These are phyloP conservation scores for Tolmerus cingulatus DNA, from an alignment of 2,888 invertebrate species.

Conservation along the genomic window DNA sequence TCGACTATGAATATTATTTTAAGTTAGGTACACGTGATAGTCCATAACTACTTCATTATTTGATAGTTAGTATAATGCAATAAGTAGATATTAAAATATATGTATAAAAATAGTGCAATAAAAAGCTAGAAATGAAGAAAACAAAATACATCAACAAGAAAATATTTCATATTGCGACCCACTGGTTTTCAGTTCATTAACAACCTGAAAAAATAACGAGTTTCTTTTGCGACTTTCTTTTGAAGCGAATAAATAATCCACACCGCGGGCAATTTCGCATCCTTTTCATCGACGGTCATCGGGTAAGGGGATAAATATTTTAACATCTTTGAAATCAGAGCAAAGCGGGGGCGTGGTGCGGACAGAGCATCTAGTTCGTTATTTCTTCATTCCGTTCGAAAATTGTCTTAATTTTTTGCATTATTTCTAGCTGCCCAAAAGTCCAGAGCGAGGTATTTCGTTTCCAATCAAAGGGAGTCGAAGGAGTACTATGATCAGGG, in stretches of 20 bases:
- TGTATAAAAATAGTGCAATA: too few relatives aligned
- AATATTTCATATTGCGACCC: neutral
- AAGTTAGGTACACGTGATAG: too few relatives aligned
- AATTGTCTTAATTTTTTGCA: conserved; percentile 32
- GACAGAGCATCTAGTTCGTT: neutral
- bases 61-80: too few relatives aligned
- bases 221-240: neutral
- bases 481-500: conserved; percentile 34
- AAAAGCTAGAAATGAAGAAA: too few relatives aligned
- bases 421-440: neutral
- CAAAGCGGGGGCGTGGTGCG: neutral
- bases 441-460: conserved; percentile 3
- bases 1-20: too few relatives aligned
- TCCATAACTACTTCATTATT: too few relatives aligned
- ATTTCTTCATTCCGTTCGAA: conserved; percentile 29
- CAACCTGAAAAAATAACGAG: neutral
- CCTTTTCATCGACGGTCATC: neutral
- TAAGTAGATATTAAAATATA: too few relatives aligned
- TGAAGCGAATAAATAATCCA: neutral
- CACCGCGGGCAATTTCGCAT: neutral
- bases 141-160: neutral
- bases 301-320: neutral
- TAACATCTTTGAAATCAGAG: conserved; percentile 17
- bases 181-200: neutral
- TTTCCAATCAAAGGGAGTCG: conserved; percentile 39